Base-by-base conservation (phyloP, 1,140 invertebrate species). In the Vanessa atalanta region DNA sequence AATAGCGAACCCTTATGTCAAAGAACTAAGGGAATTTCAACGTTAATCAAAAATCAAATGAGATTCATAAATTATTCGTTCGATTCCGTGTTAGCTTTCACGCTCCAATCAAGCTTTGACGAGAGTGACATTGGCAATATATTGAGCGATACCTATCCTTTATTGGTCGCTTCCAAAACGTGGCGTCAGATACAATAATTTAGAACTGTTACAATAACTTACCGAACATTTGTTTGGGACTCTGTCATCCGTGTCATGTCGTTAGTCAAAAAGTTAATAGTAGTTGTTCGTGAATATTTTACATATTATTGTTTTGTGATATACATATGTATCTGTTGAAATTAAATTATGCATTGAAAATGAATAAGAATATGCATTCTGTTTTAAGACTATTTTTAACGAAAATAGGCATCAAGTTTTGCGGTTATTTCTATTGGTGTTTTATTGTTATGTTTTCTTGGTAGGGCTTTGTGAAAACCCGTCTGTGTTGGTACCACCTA, bases 91-190 rank as follows among this genome's bases (percentile, higher is more conserved):
- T 86, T 83, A 82, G 85, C 80, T 79, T 88, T 87, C 82, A 85
- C 82, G 83, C 83, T 86, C 83, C 85, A 88, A 88, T 87, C 87
- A 88, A 86, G 83, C 81, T 78, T 65, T 65, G 69, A 61, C 69
- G 78, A 60, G 23, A 60, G 55, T 60, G 55, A 60, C 55, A 26
- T 60, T 60, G 55, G 73, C 74, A 77, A 79, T 60, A 82, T 80
- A 83, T 82, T 84, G 80, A 65, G 70, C 68, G 53, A 66, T 65
- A 70, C 73, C 53, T 26, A 60, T 26, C 55, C 23, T 31, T 60
- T 60, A 60, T 51, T 51, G 55, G 20, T 20, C 55, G 55, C 23
- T 26, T 60, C 53, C 55, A 60, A 53, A 53, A 23, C 53, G 20
- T 57, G 53, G 12, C 8, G 53, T 57, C 53, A 23, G 20, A 57